Evolutionary conservation across 2,888 invertebrate species (phyloP), one percentile per base, ranked within the genome.

Genomic region (Malthinus seriepunctatus): DNA sequence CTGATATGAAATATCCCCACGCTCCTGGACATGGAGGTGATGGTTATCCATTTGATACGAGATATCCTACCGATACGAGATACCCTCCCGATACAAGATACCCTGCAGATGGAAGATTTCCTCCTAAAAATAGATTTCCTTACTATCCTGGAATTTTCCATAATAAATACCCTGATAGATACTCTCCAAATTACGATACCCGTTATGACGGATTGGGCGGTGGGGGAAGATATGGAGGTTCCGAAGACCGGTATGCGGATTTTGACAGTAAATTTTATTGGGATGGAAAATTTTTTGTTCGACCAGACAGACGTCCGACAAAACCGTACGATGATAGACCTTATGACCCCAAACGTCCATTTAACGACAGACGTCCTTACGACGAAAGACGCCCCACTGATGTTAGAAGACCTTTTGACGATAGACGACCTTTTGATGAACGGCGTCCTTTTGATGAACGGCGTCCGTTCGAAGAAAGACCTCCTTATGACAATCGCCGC

Each of bases 1-100:
- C 60, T 35, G 49, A 51, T 10, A 23, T 23, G 5, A 79, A 83
- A 32, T 85, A 83, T 67, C 85, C 86, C 53, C 81, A 23, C 2
- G 5, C 79, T 33, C 63, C 78, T 64, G 80, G 79, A 1, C 63
- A 78, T 64, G 80, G 79, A 1, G 76, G 77, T 8, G 78, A 77
- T 51, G 78, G 81, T 44, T 53, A 51, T 39, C 35, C 49, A 11
- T 42, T 42, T 12, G 50, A 23, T 38, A 51, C 51, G 11, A 50
- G 56, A 32, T 60, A 62, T 46, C 59, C 60, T 12, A 58, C 57
- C 11, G 59, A 45, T 11, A 55, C 61, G n/a, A 47, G 52, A 50
- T 49, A 60, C 38, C 56, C 55, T 0, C 39, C 51, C 12, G 59
- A 42, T 61, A 42, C 62, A 59, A 65, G 64, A 60, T 57, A 34